phyloP scores from a whole-genome alignment of 1,140 invertebrate genomes.

The Sitobion miscanthi region DNA sequence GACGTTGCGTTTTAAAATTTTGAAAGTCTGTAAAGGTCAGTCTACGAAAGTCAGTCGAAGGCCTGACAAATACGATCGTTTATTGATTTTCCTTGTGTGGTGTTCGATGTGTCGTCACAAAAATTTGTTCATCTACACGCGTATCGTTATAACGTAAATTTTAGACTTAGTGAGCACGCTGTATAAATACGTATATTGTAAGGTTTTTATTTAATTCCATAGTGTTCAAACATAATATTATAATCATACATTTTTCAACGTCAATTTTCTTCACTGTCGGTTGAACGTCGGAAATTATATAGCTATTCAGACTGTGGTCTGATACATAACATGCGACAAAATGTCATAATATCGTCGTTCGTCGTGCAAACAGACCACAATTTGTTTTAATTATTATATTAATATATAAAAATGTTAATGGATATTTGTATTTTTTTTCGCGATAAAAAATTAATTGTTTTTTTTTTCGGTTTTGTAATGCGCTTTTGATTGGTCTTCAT shows the following conservation, averaged over 20 bases:
- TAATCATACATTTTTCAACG: no score
- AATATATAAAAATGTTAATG: not conserved
- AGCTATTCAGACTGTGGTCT: not conserved
- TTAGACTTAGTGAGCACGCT: not conserved
- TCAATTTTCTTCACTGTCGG: not conserved
- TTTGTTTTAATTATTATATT: not conserved
- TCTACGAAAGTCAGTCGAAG: not conserved
- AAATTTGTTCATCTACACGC: not conserved
- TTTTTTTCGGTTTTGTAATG: not conserved
- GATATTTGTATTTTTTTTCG: not conserved
- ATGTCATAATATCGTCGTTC: not conserved
- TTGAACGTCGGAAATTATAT: not conserved
- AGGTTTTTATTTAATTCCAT: not conserved
- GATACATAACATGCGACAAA: not conserved
- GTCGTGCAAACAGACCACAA: not conserved
- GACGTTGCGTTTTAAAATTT: not conserved
- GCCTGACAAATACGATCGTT: not conserved
- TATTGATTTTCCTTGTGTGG: not conserved
- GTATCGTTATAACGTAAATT: not conserved
- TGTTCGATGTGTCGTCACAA: not conserved
- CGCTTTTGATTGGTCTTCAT: not conserved
- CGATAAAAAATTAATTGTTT: not conserved
- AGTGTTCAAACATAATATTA: not conserved
- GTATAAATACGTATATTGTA: not conserved
- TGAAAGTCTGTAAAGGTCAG: not conserved